Conservation (phyloP, 2,888 invertebrate species). For the Nymphalis polychloros region DNA sequence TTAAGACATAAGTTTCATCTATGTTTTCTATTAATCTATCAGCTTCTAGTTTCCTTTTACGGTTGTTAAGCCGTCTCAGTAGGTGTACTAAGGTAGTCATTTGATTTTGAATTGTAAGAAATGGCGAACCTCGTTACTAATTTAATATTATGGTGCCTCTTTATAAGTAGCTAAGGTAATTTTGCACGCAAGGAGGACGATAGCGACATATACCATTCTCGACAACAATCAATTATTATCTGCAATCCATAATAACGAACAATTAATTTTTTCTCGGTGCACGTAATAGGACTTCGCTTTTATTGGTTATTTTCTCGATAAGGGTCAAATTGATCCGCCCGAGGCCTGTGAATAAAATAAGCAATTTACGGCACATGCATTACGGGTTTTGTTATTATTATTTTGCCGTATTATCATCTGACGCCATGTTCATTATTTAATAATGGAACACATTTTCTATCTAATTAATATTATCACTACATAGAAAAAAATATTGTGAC, state of each 20-base stretch:
- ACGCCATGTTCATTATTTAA: constrained; percentile 5
- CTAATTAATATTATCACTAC: background rate
- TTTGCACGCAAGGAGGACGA: constrained; percentile 50
- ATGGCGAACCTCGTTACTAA: constrained; percentile 10
- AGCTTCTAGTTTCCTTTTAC: constrained; percentile 8
- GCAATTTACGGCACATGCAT: constrained; percentile 68
- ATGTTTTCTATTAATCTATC: constrained; percentile 8
- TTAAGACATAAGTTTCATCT: background rate
- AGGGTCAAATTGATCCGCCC: constrained; percentile 73
- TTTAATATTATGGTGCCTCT: constrained; percentile 12
- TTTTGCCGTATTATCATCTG: constrained; percentile 15
- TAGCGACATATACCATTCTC: constrained; percentile 58
- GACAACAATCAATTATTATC: constrained; percentile 71
- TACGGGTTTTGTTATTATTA: constrained; percentile 68
- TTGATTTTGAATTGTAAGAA: constrained; percentile 11
- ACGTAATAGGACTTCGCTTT: constrained; percentile 70
- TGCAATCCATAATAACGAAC: constrained; percentile 74
- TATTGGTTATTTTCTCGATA: constrained; percentile 76
- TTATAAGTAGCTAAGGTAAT: constrained; percentile 45
- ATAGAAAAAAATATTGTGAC: background rate
- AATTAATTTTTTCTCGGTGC: constrained; percentile 71
- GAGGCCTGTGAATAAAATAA: constrained; percentile 72
- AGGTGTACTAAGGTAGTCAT: constrained; percentile 9
- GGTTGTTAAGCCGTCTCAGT: constrained; percentile 1
- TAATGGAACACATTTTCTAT: background rate